phyloP scores from a whole-genome alignment of 1,140 invertebrate genomes.

The Hyposmocoma kahamanoa region DNA sequence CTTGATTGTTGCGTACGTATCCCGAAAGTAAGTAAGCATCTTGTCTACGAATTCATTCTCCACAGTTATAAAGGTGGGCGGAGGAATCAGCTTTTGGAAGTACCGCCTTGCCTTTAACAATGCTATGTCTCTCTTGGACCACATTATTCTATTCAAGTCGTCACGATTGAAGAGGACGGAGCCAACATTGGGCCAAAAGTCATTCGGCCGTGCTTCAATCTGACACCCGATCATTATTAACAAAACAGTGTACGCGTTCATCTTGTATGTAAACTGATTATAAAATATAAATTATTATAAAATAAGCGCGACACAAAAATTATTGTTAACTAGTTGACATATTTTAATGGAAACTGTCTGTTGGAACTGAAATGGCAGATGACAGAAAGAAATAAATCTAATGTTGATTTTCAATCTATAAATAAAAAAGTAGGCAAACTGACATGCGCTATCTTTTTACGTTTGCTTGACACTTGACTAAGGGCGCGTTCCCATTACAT shows the following conservation, averaged over 20 bases:
- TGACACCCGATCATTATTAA: constrained; percentile 14
- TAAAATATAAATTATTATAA: constrained; percentile 39
- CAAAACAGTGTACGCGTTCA: constrained; percentile 21
- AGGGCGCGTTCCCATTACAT: too few relatives aligned
- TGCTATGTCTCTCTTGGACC: constrained; percentile 28
- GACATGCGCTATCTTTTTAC: too few relatives aligned
- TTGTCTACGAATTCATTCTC: constrained; percentile 34
- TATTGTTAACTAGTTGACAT: too few relatives aligned
- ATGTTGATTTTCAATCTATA: too few relatives aligned
- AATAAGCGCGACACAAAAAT: constrained; percentile 22
- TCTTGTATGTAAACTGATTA: constrained; percentile 32
- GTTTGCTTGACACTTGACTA: too few relatives aligned
- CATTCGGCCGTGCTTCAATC: neutral
- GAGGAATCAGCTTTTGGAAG: constrained; percentile 41
- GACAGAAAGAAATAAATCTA: too few relatives aligned
- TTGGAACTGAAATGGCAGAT: too few relatives aligned
- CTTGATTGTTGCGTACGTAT: constrained; percentile 30
- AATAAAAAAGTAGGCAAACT: too few relatives aligned
- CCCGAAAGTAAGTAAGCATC: constrained; percentile 36
- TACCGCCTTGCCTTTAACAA: constrained; percentile 36
- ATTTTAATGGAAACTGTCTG: too few relatives aligned
- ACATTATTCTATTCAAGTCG: constrained; percentile 29
- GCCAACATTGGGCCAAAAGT: constrained; percentile 33
- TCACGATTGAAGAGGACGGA: constrained; percentile 35
- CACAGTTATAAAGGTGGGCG: constrained; percentile 26